Percentiles rank a stretch among this genome's conserved stretches.
phyloP scores from a whole-genome alignment of 2,113 vertebrate species.

The Burhinus bistriatus region DNA sequence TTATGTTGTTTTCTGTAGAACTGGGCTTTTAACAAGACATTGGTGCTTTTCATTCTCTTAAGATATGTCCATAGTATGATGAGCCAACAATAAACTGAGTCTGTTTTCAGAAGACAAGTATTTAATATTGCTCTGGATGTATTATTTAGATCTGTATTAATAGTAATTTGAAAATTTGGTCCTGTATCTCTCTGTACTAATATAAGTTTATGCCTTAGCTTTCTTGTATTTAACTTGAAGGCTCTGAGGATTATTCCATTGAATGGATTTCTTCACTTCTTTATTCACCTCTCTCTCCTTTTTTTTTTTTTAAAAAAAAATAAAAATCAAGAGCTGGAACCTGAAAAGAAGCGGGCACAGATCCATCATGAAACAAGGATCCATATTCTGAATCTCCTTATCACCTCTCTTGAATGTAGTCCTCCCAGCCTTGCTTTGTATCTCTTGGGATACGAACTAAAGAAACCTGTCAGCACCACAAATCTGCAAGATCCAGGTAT shows the following conservation, averaged over 20 bases:
- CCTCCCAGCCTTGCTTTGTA: constrained; percentile 91
- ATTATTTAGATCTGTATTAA: not conserved
- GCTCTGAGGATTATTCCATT: not conserved
- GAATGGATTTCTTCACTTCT: not conserved
- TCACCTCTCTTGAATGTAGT: constrained; percentile 92
- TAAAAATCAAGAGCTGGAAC: constrained; percentile 76
- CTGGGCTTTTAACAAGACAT: too few relatives aligned
- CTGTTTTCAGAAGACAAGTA: not conserved
- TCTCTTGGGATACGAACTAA: constrained; percentile 92
- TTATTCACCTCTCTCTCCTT: not conserved
- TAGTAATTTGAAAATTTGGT: not conserved
- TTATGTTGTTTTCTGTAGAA: not conserved
- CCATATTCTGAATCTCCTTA: constrained; percentile 95
- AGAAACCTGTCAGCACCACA: constrained; percentile 92
- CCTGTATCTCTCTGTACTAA: not conserved
- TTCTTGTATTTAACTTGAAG: not conserved
- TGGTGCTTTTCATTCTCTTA: too few relatives aligned
- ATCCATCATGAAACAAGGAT: constrained; percentile 93
- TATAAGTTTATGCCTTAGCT: not conserved
- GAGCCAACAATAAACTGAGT: not conserved
- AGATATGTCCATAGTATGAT: not conserved
- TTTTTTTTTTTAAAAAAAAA: not conserved
- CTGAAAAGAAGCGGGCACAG: constrained; percentile 78
- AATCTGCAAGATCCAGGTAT: constrained; percentile 95
- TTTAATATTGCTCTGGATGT: not conserved